These are phyloP conservation scores for Brachyistius frenatus DNA, from an alignment of 2,113 vertebrate genomes.

Conservation along the genomic window DNA sequence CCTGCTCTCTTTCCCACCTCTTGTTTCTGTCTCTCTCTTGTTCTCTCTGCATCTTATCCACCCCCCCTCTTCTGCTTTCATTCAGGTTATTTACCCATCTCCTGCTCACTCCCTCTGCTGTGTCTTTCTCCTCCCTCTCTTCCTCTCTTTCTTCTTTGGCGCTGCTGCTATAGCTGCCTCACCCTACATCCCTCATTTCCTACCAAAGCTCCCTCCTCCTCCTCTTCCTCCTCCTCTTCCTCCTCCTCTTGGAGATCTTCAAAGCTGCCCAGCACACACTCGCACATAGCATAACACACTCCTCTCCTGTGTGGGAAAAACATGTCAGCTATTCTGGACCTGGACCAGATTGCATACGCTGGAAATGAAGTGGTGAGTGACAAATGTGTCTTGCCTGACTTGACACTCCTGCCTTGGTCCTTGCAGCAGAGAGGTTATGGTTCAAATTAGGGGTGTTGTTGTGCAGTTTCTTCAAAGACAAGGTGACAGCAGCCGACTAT, in stretches of 20 bases:
- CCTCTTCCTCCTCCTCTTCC: constrained; percentile 49
- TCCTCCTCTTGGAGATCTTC: constrained; percentile 69
- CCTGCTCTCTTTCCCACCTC: constrained; percentile 64
- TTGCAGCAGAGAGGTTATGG: constrained; percentile 34
- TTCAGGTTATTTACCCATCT: constrained; percentile 74
- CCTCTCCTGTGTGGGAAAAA: constrained; percentile 78
- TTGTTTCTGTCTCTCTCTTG: constrained; percentile 44
- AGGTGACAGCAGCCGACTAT: constrained; percentile 45
- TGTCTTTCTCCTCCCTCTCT: constrained; percentile 59
- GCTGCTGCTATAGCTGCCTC: constrained; percentile 54
- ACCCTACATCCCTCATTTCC: constrained; percentile 68
- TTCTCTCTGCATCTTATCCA: constrained; percentile 59
- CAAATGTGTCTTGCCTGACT: constrained; percentile 52
- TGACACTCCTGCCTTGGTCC: constrained; percentile 61
- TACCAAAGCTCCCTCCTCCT: constrained; percentile 45
- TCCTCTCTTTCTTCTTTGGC: constrained; percentile 37
- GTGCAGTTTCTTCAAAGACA: constrained; percentile 33
- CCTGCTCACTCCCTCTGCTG: constrained; percentile 57
- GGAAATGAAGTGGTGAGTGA: constrained; percentile 86
- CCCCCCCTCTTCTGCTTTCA: constrained; percentile 52
- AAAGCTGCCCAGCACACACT: constrained; percentile 74
- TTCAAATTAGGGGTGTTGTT: constrained; percentile 29
- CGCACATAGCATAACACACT: constrained; percentile 73
- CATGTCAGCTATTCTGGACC: constrained; percentile 86
- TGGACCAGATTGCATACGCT: constrained; percentile 84